These are phyloP conservation scores for Dendrolimus kikuchii DNA, from an alignment of 1,140 invertebrate genomes.

Conservation along the genomic window DNA sequence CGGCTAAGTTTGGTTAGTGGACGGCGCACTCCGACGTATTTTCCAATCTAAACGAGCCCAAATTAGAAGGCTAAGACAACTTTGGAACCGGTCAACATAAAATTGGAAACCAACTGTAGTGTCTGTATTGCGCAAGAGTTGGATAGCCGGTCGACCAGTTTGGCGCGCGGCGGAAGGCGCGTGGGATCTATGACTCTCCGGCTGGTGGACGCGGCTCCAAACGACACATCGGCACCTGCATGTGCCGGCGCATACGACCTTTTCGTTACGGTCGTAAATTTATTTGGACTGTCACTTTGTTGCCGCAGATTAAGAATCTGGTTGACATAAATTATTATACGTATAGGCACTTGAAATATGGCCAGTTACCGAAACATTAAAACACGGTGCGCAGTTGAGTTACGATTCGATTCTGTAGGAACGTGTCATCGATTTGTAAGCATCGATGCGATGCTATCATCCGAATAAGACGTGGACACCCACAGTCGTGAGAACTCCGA, in stretches of 20 bases:
- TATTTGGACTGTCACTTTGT: slow-evolving; percentile 53
- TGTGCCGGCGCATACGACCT: slow-evolving; percentile 24
- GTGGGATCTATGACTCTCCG: slow-evolving; percentile 49
- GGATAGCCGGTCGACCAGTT: slow-evolving; percentile 43
- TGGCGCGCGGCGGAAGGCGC: slow-evolving; percentile 46
- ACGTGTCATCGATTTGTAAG: background rate
- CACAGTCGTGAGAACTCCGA: too few relatives aligned
- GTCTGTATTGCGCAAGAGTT: slow-evolving; percentile 59
- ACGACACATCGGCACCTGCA: slow-evolving; percentile 9
- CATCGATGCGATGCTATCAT: background rate
- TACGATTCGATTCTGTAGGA: background rate
- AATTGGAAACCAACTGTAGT: slow-evolving; percentile 70
- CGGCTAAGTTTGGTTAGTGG: slow-evolving; percentile 23
- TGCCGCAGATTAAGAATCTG: slow-evolving; percentile 55
- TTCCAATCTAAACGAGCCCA: slow-evolving; percentile 69
- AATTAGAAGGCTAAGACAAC: slow-evolving; percentile 69
- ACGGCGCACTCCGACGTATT: slow-evolving; percentile 43
- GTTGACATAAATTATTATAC: slow-evolving; percentile 57
- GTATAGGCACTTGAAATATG: slow-evolving; percentile 35
- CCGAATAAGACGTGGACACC: background rate
- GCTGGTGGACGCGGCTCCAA: background rate
- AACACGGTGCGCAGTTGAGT: slow-evolving; percentile 6
- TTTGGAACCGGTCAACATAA: slow-evolving; percentile 71
- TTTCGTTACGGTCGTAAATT: slow-evolving; percentile 23
- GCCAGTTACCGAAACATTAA: slow-evolving; percentile 30